A percentile compares a stretch with the other conserved stretches of the same genome.
phyloP scores from a whole-genome alignment of 2,113 vertebrate genomes.

The Leptocoma aspasia region DNA sequence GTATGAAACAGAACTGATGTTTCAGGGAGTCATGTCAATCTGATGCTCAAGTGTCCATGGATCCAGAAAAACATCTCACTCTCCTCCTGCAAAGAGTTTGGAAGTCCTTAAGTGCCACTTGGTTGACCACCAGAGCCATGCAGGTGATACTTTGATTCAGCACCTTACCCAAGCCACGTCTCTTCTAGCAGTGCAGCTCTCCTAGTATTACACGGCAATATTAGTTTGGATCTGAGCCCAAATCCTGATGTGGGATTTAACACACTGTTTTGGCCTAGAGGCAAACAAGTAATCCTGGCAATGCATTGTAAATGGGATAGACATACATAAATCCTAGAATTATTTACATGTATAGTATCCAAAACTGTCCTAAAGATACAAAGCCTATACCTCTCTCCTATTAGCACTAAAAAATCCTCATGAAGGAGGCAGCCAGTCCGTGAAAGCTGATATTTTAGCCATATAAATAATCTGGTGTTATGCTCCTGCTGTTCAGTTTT shows the following conservation, averaged over 20 bases:
- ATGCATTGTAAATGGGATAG: not conserved
- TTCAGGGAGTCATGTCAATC: not conserved
- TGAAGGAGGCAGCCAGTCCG: constrained; percentile 21
- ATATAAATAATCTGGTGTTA: constrained; percentile 45
- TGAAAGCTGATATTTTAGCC: constrained; percentile 53
- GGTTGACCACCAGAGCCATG: not conserved
- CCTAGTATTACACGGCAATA: not conserved
- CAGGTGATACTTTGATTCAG: not conserved
- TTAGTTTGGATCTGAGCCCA: not conserved
- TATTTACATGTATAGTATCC: constrained; percentile 20
- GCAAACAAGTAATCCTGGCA: constrained; percentile 15
- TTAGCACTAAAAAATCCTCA: constrained; percentile 60
- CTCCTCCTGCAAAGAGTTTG: not conserved
- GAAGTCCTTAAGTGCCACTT: not conserved
- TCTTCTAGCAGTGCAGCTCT: not conserved
- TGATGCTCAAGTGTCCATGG: not conserved
- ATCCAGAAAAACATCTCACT: not conserved
- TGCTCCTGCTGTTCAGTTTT: constrained; percentile 62
- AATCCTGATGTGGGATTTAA: constrained; percentile 29
- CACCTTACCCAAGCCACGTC: not conserved
- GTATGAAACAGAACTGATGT: not conserved
- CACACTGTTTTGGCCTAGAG: constrained; percentile 16
- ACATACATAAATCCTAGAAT: constrained; percentile 16
- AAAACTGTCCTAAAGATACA: constrained; percentile 51
- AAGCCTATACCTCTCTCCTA: not conserved